Evolutionary conservation across 2,113 vertebrate species (phyloP), one percentile per base, ranked within the genome.

Genomic region (Thomomys bottae): DNA sequence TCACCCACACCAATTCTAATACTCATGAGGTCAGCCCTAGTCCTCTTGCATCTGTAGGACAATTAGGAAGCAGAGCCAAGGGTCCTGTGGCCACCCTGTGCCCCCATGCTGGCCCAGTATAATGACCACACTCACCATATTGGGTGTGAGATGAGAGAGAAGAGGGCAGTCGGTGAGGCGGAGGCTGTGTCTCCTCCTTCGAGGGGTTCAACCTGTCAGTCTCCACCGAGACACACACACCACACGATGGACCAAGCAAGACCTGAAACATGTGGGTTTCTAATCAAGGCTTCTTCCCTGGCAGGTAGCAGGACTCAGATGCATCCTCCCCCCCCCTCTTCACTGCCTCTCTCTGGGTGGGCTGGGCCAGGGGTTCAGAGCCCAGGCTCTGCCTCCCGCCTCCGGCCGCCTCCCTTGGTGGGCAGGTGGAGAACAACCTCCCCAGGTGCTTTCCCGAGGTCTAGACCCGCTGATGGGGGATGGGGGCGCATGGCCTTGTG

Each of bases 171-270:
- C 8, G 12, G 45, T 45, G 45, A 45, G 45, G 45, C 26, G 0
- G 3, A 21, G 3, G 23, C n/a, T 42, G 10, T 2, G 0, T 3
- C 34, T 2, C 38, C 9, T 14, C n/a, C n/a, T 8, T 5, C 21
- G 30, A 3, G 18, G 6, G 2, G 0, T 17, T 45, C 3, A 0
- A 1, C 26, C 21, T n/a, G 59, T 21, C 11, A 11, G 34, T 21
- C 23, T 24, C 20, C 0, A 0, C 14, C 3, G 32, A 17, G 28
- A 21, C 8, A 10, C 28, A 40, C 26, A 0, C 1, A 8, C 20
- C 11, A 40, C 0, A 38, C 5, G 45, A 3, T 1, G 1, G 42
- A 71, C n/a, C 12, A 0, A 49, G 28, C 42, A 57, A 64, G 34
- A 40, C 40, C 3, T 26, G 6, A 10, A 24, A 6, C 36, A 2